These are phyloP conservation scores for Leucosticte australis DNA, from an alignment of 2,113 vertebrate species.

Conservation along the genomic window DNA sequence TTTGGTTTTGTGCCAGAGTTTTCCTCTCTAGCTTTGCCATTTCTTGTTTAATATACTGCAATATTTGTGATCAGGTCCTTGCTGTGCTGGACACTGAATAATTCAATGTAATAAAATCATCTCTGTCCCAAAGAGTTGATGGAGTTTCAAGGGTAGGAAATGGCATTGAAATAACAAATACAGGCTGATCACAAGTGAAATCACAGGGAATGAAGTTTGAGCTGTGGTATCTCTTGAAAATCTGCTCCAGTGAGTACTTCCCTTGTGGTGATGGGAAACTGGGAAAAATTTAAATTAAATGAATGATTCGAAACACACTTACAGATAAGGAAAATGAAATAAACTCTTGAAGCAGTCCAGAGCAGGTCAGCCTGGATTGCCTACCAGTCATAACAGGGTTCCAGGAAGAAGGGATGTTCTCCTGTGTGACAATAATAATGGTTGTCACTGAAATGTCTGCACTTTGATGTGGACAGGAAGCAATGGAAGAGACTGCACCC, in stretches of 20 bases:
- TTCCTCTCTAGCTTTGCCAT: neutral
- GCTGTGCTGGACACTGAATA: neutral
- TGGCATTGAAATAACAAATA: neutral
- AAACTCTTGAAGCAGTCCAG: neutral
- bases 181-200: neutral
- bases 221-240: neutral
- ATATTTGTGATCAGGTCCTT: neutral
- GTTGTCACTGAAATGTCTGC: neutral
- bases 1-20: neutral
- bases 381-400: neutral
- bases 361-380: neutral
- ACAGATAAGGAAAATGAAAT: neutral
- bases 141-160: neutral
- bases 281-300: neutral
- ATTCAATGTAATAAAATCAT: neutral
- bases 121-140: neutral
- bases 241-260: neutral
- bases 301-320: neutral
- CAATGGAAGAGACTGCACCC: neutral
- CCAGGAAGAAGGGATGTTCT: neutral
- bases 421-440: neutral
- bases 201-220: neutral
- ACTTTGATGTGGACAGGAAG: neutral
- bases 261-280: neutral
- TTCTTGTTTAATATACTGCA: neutral